Evolutionary conservation across 2,888 invertebrate genomes (phyloP), one percentile per base, ranked within the genome.

Genomic region (Brachyptera risi): DNA sequence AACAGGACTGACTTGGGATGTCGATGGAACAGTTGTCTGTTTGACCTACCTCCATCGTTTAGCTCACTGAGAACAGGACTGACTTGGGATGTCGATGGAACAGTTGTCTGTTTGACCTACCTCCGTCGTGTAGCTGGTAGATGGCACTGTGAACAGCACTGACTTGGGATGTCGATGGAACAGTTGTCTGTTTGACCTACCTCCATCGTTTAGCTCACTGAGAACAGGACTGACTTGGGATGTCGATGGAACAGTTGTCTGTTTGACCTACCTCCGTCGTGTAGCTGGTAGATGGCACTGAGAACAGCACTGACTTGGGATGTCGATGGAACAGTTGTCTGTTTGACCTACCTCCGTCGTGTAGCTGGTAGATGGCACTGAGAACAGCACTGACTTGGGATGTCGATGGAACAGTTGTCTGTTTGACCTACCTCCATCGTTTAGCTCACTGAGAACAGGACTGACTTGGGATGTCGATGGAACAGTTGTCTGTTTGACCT

Each of bases 1-100:
- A 65, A 62, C 13, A 66, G 57, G 3, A 40, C 54, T 11, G 65
- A 63, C 13, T 70, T 62, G 3, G 73, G 71, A 60, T 69, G 69
- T 44, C 65, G 67, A 57, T n/a, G n/a, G n/a, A 38, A 38, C 3
- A 17, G n/a, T 38, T 38, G n/a, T 2, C 38, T 38, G 13, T 17
- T 38, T 3, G 11, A 21, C 19, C 5, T 23, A 54, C 54, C 54
- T 54, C 54, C 15, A 4, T 17, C 3, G 54, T 35, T 19, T 54
- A 54, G 37, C 35, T 49, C 2, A 58, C 58, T 5, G 56, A 40
- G 17, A 65, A 62, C 13, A 66, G 57, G 3, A 40, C 54, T 11
- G 65, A 63, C 13, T 70, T 62, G 3, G 73, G 71, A 60, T 69
- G 69, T 44, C 65, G 67, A 57, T n/a, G n/a, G n/a, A 38, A 38